Evolutionary conservation across 2,888 invertebrate genomes (phyloP).

Genomic region (Euproctis similis): DNA sequence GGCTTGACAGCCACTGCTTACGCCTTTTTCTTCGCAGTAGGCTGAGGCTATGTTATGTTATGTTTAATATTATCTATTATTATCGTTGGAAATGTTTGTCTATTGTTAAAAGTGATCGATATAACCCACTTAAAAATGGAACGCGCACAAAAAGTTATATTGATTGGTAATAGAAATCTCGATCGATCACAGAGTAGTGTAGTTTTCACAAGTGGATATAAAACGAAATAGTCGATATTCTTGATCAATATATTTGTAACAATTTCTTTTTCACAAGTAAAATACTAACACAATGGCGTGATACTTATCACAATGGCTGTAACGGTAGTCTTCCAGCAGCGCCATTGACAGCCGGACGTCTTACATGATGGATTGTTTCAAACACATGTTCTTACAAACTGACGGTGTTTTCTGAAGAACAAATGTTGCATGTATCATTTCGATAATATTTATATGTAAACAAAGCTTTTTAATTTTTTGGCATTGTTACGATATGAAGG

Average conservation of each 20-base stretch:
- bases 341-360: constrained; percentile 12
- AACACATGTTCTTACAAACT: constrained; percentile 6
- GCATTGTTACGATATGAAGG: too few relatives aligned
- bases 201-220: constrained; percentile 1
- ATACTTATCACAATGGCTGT: constrained; percentile 2
- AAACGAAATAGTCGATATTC: too few relatives aligned
- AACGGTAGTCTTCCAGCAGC: constrained; percentile 21
- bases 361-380: constrained; percentile 24
- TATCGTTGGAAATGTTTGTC: too few relatives aligned
- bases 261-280: background rate
- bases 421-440: background rate
- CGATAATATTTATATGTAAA: constrained; percentile 3
- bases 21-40: too few relatives aligned
- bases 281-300: constrained; percentile 1
- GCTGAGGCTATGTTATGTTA: too few relatives aligned
- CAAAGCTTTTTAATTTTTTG: constrained; percentile 1
- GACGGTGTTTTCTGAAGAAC: constrained; percentile 2
- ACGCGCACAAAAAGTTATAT: constrained; percentile 1
- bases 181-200: constrained; percentile 4
- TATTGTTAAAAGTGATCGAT: too few relatives aligned
- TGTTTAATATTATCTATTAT: too few relatives aligned
- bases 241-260: constrained; percentile 2
- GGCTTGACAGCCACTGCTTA: too few relatives aligned
- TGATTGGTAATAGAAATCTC: background rate
- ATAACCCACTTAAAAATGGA: too few relatives aligned